These are phyloP conservation scores for Apostichopus japonicus DNA, from an alignment of 35 echinoderm and acorn worm genomes.

Conservation along the genomic window DNA sequence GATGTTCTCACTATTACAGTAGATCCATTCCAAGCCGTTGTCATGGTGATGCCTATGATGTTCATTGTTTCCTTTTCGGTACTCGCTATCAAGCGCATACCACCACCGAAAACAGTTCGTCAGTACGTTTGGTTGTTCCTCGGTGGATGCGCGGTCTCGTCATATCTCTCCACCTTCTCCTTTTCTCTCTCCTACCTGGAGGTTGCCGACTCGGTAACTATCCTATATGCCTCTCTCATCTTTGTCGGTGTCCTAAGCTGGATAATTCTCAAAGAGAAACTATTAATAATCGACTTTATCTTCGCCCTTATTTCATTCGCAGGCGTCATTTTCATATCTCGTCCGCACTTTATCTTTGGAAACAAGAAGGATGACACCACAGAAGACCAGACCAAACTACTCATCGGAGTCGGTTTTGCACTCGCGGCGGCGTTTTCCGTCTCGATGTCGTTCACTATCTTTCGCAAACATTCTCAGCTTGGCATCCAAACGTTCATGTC, in stretches of 20 bases:
- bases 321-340: slow-evolving; percentile 12
- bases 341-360: slow-evolving; percentile 27
- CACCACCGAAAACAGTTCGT: background rate
- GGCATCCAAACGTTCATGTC: slow-evolving; percentile 19
- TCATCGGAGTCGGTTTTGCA: background rate
- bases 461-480: slow-evolving; percentile 11
- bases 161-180: background rate
- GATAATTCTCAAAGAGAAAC: slow-evolving; percentile 20
- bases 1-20: background rate
- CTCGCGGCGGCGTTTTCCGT: background rate
- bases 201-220: slow-evolving; percentile 18
- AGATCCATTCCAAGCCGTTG: background rate
- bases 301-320: slow-evolving; percentile 11
- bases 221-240: slow-evolving; percentile 27
- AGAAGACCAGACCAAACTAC: background rate
- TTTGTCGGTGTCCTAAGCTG: slow-evolving; percentile 7
- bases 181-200: background rate
- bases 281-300: background rate
- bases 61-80: background rate
- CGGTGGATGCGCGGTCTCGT: background rate
- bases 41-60: slow-evolving; percentile 14
- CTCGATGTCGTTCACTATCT: background rate
- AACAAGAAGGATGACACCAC: background rate
- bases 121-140: slow-evolving; percentile 10
- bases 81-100: background rate